Conservation (phyloP, 2,113 vertebrate genomes). For the Oenanthe oenanthe region DNA sequence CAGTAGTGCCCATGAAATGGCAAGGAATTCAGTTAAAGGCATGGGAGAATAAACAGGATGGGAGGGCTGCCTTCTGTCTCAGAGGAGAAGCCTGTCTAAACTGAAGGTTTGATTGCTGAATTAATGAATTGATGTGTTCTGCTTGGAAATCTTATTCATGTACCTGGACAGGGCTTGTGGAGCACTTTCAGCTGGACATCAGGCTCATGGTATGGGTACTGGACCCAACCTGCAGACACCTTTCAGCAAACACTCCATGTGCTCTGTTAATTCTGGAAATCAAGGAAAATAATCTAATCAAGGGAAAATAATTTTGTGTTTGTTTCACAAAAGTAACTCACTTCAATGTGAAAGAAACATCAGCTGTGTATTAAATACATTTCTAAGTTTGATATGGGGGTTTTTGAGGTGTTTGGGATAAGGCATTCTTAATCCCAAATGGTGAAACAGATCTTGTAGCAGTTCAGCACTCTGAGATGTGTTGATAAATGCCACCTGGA, state of each 20-base stretch:
- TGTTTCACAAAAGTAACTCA: background rate
- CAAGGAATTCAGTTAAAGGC: constrained; percentile 65
- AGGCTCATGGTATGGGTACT: fast-evolving
- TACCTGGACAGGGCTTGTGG: background rate
- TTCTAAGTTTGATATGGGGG: background rate
- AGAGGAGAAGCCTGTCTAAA: background rate
- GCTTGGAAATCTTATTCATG: background rate
- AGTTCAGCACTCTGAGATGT: background rate
- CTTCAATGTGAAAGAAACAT: background rate
- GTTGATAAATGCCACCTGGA: constrained; percentile 1
- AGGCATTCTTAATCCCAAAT: background rate
- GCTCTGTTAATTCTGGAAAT: background rate
- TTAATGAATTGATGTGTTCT: background rate
- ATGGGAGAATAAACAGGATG: constrained; percentile 46
- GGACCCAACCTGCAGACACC: background rate
- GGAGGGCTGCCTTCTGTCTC: background rate
- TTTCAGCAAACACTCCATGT: background rate
- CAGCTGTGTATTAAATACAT: background rate
- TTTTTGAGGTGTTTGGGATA: background rate
- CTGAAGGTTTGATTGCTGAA: background rate
- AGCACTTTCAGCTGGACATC: background rate
- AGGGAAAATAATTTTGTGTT: background rate
- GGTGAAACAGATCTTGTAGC: background rate
- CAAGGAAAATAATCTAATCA: too few relatives aligned
- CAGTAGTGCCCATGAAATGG: constrained; percentile 57